A percentile compares a stretch with the other conserved stretches of the same genome.
Evolutionary conservation across 1,140 invertebrate species (phyloP).

Genomic region (Lepidurus packardi): DNA sequence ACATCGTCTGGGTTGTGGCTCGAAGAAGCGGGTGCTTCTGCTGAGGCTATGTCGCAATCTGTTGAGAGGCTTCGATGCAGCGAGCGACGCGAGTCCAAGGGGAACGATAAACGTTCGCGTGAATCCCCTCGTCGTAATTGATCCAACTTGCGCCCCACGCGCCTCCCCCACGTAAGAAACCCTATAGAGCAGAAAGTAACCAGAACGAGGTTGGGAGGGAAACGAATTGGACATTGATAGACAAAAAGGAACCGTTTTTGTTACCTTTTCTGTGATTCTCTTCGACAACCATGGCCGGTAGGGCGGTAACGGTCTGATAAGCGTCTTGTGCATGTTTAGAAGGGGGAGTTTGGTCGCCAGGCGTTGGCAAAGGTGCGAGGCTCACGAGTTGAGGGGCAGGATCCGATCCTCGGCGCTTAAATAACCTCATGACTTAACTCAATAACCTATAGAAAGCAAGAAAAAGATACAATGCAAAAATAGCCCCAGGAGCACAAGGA

Average conservation of each 20-base stretch:
- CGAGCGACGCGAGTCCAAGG: slow-evolving; percentile 39
- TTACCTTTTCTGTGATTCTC: slow-evolving; percentile 42
- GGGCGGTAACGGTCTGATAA: slow-evolving; percentile 52
- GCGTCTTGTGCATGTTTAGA: slow-evolving; percentile 37
- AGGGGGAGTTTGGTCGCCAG: neutral
- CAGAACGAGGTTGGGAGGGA: neutral
- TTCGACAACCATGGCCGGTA: slow-evolving; percentile 51
- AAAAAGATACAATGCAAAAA: neutral
- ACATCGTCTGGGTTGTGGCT: neutral
- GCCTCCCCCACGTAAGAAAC: slow-evolving; percentile 67
- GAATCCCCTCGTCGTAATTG: slow-evolving; percentile 61
- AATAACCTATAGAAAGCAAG: neutral
- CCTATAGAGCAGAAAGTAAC: slow-evolving; percentile 48
- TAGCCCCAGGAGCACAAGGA: neutral
- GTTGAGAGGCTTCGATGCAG: slow-evolving; percentile 19
- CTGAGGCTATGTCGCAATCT: slow-evolving; percentile 3
- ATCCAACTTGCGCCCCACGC: slow-evolving; percentile 71
- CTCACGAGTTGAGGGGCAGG: slow-evolving; percentile 34
- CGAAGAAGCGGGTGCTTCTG: neutral
- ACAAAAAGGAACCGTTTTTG: slow-evolving; percentile 22
- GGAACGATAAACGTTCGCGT: slow-evolving; percentile 45
- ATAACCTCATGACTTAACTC: slow-evolving; percentile 33
- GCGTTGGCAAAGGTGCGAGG: slow-evolving; percentile 27
- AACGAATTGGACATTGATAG: neutral
- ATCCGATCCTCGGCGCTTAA: slow-evolving; percentile 36